phyloP scores from a whole-genome alignment of 2,888 invertebrate species.

The Plagiodera versicolora region DNA sequence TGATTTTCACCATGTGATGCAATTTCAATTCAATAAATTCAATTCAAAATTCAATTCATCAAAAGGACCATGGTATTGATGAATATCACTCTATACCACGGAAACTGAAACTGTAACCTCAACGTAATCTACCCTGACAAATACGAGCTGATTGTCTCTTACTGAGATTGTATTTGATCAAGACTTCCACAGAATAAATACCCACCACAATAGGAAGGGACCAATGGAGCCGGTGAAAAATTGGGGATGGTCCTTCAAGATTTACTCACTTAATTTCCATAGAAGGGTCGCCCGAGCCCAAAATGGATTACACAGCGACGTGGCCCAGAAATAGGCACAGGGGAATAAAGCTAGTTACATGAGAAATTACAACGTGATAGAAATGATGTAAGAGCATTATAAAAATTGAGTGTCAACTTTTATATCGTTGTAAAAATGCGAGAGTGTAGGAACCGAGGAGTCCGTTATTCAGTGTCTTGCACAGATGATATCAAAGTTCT shows the following conservation, averaged over 20 bases:
- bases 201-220: not conserved
- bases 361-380: conserved; percentile 39
- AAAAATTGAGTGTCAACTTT: no score
- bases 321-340: conserved; percentile 38
- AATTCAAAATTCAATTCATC: no score
- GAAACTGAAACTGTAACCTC: no score
- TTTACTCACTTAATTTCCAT: conserved; percentile 31
- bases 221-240: conserved; percentile 25
- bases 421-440: no score
- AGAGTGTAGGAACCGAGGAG: no score
- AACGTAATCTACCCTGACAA: no score
- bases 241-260: conserved; percentile 41
- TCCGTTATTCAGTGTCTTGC: no score
- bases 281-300: conserved; percentile 14
- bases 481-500: no score
- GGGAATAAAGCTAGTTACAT: conserved; percentile 33
- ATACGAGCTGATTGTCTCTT: not conserved
- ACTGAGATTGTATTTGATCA: not conserved
- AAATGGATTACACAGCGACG: conserved; percentile 46
- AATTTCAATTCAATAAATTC: not conserved
- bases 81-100: no score
- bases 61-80: no score
- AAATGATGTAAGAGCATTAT: no score
- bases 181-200: conserved; percentile 1
- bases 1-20: not conserved